These are phyloP conservation scores for Potamilus streckersoni DNA, from an alignment of 1,140 invertebrate species.

Conservation along the genomic window DNA sequence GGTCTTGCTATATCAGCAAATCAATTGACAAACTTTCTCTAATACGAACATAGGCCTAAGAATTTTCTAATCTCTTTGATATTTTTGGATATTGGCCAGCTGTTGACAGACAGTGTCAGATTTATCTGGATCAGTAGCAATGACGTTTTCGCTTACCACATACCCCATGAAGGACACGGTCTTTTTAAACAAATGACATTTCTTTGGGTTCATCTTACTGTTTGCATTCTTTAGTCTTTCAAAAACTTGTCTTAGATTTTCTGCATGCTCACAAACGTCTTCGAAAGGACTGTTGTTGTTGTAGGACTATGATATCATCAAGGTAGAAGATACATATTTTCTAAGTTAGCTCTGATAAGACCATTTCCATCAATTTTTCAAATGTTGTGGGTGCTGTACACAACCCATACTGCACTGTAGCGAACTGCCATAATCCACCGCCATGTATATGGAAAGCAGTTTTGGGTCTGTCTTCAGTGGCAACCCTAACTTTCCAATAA, in stretches of 20 bases:
- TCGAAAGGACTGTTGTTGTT: too few species aligned
- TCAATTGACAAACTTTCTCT: too few species aligned
- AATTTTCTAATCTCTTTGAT: too few species aligned
- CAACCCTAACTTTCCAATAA: slow-evolving; percentile 65
- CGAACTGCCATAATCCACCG: slow-evolving; percentile 38
- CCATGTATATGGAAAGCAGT: slow-evolving; percentile 38
- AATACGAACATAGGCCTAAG: too few species aligned
- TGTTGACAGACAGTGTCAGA: too few species aligned
- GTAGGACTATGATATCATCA: slow-evolving; percentile 40
- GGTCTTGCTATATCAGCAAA: too few species aligned
- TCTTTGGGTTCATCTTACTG: slow-evolving; percentile 29
- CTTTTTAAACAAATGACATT: slow-evolving; percentile 24
- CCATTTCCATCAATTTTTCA: slow-evolving; percentile 44
- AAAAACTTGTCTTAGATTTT: slow-evolving; percentile 29
- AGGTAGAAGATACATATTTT: slow-evolving; percentile 30
- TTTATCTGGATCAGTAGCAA: background rate
- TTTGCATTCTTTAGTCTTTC: slow-evolving; percentile 1
- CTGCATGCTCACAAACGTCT: slow-evolving; percentile 16
- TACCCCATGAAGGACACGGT: slow-evolving; percentile 5
- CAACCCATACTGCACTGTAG: slow-evolving; percentile 42
- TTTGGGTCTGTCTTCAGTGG: slow-evolving; percentile 34
- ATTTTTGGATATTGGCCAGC: too few species aligned
- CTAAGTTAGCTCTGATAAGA: slow-evolving; percentile 31
- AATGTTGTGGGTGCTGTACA: slow-evolving; percentile 42
- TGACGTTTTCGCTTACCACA: background rate